Conservation (phyloP, 2,113 vertebrate genomes). For the Xiphorhynchus elegans region DNA sequence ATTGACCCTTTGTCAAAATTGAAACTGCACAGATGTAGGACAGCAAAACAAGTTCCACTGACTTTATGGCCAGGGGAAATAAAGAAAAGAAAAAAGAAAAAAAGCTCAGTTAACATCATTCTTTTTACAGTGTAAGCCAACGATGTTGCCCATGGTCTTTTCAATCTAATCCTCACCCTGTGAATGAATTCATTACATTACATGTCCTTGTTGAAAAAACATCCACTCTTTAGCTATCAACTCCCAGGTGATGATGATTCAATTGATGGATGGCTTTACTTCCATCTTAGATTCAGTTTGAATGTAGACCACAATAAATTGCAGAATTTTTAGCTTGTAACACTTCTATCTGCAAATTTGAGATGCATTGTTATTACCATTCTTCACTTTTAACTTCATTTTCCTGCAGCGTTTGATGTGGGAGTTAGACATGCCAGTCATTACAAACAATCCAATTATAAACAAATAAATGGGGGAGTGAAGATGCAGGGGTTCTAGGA, state of each 20-base stretch:
- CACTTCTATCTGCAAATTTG: not conserved
- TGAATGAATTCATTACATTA: not conserved
- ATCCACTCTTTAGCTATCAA: not conserved
- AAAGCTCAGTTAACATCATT: not conserved
- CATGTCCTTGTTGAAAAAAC: not conserved
- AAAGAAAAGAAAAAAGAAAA: not conserved
- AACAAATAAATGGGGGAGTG: not conserved
- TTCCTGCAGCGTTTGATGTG: not conserved
- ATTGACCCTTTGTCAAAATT: not conserved
- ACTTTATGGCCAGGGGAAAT: not conserved
- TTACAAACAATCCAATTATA: not conserved
- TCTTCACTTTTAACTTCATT: conserved; percentile 11
- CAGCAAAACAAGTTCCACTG: not conserved
- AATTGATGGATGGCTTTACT: not conserved
- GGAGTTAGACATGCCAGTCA: not conserved
- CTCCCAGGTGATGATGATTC: not conserved
- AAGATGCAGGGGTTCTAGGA: not conserved
- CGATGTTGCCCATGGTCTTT: not conserved
- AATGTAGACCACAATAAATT: not conserved
- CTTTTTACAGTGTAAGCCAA: not conserved
- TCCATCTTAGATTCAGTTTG: not conserved
- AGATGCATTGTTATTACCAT: not conserved
- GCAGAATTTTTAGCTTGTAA: not conserved
- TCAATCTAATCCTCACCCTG: not conserved
- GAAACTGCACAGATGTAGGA: not conserved